Percentiles rank a stretch among this genome's conserved stretches.
These are phyloP conservation scores for Pluvialis apricaria DNA, from an alignment of 2,113 vertebrate species.

Conservation along the genomic window DNA sequence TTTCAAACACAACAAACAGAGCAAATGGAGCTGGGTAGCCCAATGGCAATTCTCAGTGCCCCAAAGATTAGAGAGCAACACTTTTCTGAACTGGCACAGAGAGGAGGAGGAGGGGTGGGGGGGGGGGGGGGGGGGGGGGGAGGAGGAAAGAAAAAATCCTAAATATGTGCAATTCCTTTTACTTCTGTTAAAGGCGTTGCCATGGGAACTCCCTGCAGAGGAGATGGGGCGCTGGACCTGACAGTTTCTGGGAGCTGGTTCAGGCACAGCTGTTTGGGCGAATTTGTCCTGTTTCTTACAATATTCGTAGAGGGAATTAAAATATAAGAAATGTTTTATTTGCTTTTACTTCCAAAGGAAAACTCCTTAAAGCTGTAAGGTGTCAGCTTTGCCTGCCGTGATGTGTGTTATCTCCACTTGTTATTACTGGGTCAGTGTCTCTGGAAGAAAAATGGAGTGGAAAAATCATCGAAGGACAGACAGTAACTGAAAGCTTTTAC, in stretches of 20 bases:
- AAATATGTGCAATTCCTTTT: conserved; percentile 23
- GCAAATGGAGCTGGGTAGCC: neutral
- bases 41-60: neutral
- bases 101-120: neutral
- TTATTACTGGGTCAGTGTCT: neutral
- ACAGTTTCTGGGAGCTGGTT: conserved; percentile 11
- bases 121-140: too few species aligned
- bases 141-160: neutral
- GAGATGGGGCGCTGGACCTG: neutral
- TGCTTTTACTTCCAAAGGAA: neutral
- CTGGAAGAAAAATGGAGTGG: neutral
- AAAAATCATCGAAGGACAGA: neutral
- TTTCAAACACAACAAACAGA: neutral
- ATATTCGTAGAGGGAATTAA: neutral
- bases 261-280: neutral
- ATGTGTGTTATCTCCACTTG: conserved; percentile 3
- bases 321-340: neutral
- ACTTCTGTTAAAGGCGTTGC: conserved; percentile 43
- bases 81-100: conserved; percentile 3
- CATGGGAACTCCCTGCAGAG: conserved; percentile 56
- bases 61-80: neutral
- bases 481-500: neutral
- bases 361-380: neutral
- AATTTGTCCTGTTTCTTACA: neutral
- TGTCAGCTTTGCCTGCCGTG: neutral